phyloP scores from a whole-genome alignment of 2,797 vertebrate species.

The Mus caroli region DNA sequence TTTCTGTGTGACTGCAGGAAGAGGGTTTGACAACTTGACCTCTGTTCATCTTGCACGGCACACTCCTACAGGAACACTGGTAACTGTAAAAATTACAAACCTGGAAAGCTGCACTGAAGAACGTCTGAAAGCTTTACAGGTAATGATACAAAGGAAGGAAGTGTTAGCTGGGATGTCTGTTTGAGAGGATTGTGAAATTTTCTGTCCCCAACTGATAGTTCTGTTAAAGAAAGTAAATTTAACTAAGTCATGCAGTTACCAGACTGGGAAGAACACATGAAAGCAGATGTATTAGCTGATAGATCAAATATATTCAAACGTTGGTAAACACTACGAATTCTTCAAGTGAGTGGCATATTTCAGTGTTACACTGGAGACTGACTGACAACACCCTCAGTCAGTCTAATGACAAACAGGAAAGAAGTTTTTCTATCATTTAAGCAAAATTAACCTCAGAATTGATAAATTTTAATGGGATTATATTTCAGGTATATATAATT shows the following conservation, averaged over 20 bases:
- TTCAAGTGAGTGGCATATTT: constrained; percentile 20
- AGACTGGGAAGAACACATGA: constrained; percentile 51
- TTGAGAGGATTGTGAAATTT: neutral
- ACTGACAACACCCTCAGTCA: neutral
- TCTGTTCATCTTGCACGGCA: constrained; percentile 96
- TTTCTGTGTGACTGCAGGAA: constrained; percentile 89
- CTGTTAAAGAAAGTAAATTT: constrained; percentile 33
- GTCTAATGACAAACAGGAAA: neutral
- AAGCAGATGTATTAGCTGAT: neutral
- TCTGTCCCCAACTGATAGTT: neutral
- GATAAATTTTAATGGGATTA: constrained; percentile 54
- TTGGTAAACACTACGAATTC: neutral
- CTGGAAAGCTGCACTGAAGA: constrained; percentile 97
- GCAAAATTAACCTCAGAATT: constrained; percentile 60
- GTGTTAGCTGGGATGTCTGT: neutral
- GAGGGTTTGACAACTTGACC: constrained; percentile 96
- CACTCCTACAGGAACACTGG: constrained; percentile 93
- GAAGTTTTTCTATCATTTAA: constrained; percentile 51
- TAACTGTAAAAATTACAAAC: constrained; percentile 96
- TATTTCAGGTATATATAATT: constrained; percentile 19
- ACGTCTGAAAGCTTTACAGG: constrained; percentile 95
- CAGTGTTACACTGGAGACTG: neutral
- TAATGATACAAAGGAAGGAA: constrained; percentile 82
- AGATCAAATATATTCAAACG: constrained; percentile 61
- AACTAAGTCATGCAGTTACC: constrained; percentile 2